These are phyloP conservation scores for Drosophila neocordata DNA, from an alignment of 1,140 invertebrate genomes.

Conservation along the genomic window DNA sequence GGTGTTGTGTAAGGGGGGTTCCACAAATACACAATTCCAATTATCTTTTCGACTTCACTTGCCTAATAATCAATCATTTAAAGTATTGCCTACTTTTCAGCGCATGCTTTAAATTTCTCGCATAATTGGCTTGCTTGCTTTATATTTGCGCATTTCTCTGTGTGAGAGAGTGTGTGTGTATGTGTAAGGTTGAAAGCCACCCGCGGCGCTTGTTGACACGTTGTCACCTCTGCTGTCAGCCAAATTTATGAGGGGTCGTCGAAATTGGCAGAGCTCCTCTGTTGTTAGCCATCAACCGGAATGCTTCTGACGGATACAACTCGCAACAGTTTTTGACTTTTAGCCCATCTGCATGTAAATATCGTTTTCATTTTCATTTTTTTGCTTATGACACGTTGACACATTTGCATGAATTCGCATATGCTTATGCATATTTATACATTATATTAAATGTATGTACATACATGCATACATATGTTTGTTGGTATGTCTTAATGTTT, in stretches of 20 bases:
- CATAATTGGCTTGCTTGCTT: slow-evolving; percentile 55
- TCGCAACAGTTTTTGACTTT: slow-evolving; percentile 54
- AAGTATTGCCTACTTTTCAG: slow-evolving; percentile 37
- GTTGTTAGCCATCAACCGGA: slow-evolving; percentile 33
- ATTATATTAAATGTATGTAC: slow-evolving; percentile 28
- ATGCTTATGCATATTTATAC: slow-evolving; percentile 32
- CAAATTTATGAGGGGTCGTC: slow-evolving; percentile 66
- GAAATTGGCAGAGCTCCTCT: slow-evolving; percentile 20
- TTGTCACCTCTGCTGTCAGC: slow-evolving; percentile 75
- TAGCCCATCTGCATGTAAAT: slow-evolving; percentile 57
- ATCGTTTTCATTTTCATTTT: slow-evolving; percentile 72
- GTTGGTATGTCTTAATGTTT: neutral
- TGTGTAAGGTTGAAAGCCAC: slow-evolving; percentile 36
- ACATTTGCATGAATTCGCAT: slow-evolving; percentile 60
- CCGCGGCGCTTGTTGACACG: slow-evolving; percentile 76
- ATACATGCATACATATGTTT: neutral
- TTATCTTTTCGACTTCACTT: slow-evolving; percentile 2
- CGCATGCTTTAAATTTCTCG: slow-evolving; percentile 39
- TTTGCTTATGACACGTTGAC: slow-evolving; percentile 40
- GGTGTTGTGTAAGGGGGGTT: neutral
- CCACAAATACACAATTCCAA: slow-evolving; percentile 15
- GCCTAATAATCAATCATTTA: slow-evolving; percentile 57
- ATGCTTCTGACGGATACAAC: slow-evolving; percentile 21
- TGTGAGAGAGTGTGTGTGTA: slow-evolving; percentile 6
- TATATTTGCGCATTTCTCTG: slow-evolving; percentile 12